These are phyloP conservation scores for Paragorgia papillata DNA, from an alignment of 92 coral and sea anemone genomes.

Conservation along the genomic window DNA sequence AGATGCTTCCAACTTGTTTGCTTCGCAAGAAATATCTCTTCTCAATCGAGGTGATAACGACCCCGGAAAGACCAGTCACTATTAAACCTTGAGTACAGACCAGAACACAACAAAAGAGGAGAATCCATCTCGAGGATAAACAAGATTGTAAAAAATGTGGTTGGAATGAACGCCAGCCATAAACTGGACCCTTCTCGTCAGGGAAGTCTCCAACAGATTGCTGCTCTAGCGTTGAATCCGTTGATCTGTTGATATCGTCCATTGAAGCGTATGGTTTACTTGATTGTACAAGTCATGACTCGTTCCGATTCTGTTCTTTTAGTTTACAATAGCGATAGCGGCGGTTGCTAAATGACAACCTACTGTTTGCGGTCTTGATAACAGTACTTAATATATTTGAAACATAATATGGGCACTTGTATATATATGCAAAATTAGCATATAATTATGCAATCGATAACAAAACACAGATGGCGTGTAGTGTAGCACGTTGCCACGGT, in stretches of 20 bases:
- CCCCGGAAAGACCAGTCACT: constrained; percentile 90
- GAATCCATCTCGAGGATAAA: constrained; percentile 83
- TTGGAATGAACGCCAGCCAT: constrained; percentile 66
- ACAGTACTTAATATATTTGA: no score
- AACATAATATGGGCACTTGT: no score
- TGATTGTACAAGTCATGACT: no score
- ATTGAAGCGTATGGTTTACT: no score
- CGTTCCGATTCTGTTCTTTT: background rate
- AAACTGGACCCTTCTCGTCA: constrained; percentile 24
- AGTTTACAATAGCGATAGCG: background rate
- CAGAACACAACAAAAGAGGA: constrained; percentile 80
- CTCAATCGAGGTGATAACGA: constrained; percentile 88
- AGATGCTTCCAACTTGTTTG: constrained; percentile 74
- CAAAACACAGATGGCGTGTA: no score
- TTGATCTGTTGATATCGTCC: background rate
- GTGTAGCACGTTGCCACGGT: no score
- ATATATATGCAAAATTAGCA: no score
- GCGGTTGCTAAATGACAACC: no score
- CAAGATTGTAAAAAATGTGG: constrained; percentile 70
- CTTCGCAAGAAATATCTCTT: constrained; percentile 83
- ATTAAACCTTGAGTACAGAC: constrained; percentile 90
- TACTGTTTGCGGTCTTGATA: no score
- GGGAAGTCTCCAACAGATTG: background rate
- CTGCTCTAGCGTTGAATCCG: background rate
- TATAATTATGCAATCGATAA: no score